These are phyloP conservation scores for Catharus ustulatus DNA, from an alignment of 2,797 vertebrate species.

Conservation along the genomic window DNA sequence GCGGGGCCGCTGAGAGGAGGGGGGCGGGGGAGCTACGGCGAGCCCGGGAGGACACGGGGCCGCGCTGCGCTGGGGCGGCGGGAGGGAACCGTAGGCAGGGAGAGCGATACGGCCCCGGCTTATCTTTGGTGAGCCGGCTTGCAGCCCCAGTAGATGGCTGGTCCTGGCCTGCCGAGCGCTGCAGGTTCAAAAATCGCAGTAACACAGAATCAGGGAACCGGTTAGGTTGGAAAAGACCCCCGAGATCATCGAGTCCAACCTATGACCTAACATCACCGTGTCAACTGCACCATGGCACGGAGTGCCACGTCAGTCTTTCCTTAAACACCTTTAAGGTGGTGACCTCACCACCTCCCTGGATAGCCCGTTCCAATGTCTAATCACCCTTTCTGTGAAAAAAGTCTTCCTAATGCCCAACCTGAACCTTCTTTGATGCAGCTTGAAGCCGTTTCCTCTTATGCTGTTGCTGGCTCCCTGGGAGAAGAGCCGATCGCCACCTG, in stretches of 20 bases:
- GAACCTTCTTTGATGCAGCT: neutral
- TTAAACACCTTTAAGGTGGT: neutral
- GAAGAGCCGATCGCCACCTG: accelerated
- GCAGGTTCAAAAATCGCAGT: neutral
- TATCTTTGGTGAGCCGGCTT: neutral
- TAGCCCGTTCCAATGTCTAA: neutral
- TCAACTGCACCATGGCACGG: neutral
- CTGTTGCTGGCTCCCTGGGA: too few species aligned
- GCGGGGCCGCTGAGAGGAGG: neutral
- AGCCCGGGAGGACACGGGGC: neutral
- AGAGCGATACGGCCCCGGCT: too few species aligned
- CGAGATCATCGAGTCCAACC: too few species aligned
- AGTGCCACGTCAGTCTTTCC: neutral
- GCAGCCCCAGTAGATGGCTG: accelerated
- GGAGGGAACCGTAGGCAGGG: too few species aligned
- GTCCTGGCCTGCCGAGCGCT: neutral
- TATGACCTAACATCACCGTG: too few species aligned
- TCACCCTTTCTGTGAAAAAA: neutral
- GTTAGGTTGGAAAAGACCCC: neutral
- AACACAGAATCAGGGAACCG: neutral
- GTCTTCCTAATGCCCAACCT: neutral
- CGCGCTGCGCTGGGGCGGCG: neutral
- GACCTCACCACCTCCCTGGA: too few species aligned
- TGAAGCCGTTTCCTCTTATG: neutral
- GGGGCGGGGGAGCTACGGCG: neutral